Conservation (phyloP, 2,113 vertebrate genomes). For the Atrichornis clamosus region DNA sequence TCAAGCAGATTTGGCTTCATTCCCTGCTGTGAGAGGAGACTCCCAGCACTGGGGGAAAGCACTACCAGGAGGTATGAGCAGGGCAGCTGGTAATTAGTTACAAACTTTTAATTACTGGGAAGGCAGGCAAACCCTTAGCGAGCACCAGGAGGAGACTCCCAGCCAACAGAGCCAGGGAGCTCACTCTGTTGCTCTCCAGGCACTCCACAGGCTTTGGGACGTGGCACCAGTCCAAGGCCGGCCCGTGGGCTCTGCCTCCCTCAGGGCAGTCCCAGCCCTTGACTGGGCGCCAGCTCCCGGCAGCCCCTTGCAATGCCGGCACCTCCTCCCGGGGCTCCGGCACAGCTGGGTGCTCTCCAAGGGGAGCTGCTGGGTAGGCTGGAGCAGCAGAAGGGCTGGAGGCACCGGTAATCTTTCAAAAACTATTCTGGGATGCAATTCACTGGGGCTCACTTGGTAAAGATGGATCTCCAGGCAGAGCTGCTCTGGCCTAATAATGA, state of each 20-base stretch:
- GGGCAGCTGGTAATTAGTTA: neutral
- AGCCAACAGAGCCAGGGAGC: neutral
- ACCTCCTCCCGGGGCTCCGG: neutral
- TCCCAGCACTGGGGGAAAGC: neutral
- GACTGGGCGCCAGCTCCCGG: neutral
- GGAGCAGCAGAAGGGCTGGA: neutral
- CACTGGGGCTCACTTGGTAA: neutral
- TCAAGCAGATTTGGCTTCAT: neutral
- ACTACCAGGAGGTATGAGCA: neutral
- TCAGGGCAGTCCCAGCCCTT: neutral
- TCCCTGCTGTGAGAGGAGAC: neutral
- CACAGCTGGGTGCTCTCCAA: neutral
- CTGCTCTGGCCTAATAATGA: neutral
- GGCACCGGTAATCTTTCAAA: neutral
- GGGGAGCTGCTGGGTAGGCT: neutral
- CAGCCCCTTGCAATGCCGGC: neutral
- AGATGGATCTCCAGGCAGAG: neutral
- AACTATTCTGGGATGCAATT: neutral
- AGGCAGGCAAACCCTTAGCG: neutral
- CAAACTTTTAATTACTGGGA: neutral
- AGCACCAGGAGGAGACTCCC: neutral
- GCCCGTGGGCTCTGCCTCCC: neutral
- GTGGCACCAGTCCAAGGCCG: neutral
- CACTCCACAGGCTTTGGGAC: neutral
- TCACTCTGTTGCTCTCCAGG: neutral